These are phyloP conservation scores for Drosophila greeni DNA, from an alignment of 2,888 invertebrate species.

Conservation along the genomic window DNA sequence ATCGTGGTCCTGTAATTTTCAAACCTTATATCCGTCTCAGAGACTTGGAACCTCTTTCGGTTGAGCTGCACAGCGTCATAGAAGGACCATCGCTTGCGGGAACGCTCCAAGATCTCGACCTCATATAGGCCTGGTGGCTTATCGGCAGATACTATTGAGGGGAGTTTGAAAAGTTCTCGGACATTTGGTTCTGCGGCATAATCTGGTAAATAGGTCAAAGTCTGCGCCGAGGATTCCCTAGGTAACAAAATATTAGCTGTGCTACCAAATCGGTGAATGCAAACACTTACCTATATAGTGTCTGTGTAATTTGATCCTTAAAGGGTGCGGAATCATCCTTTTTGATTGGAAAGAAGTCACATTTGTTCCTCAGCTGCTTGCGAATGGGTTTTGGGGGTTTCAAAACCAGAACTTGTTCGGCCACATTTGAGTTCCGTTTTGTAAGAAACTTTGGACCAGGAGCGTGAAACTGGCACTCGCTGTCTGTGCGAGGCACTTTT, in stretches of 20 bases:
- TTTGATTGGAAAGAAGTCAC: constrained; percentile 53
- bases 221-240: constrained; percentile 78
- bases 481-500: constrained; percentile 52
- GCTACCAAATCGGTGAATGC: background rate
- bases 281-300: constrained; percentile 72
- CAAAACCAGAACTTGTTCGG: constrained; percentile 63
- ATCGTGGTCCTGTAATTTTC: constrained; percentile 82
- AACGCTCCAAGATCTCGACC: constrained; percentile 83
- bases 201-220: constrained; percentile 75
- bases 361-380: constrained; percentile 49
- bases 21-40: constrained; percentile 76
- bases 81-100: constrained; percentile 84
- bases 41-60: constrained; percentile 79
- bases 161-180: constrained; percentile 73
- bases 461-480: constrained; percentile 55
- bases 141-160: constrained; percentile 68
- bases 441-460: constrained; percentile 57
- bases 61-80: constrained; percentile 81
- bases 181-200: constrained; percentile 46
- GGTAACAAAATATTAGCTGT: background rate
- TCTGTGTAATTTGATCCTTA: constrained; percentile 74
- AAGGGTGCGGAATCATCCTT: constrained; percentile 42
- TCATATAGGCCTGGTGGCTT: constrained; percentile 76
- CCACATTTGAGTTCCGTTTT: constrained; percentile 24
- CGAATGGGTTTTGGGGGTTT: constrained; percentile 34